These are phyloP conservation scores for Remorina albescens DNA, from an alignment of 2,797 vertebrate genomes.

Conservation along the genomic window DNA sequence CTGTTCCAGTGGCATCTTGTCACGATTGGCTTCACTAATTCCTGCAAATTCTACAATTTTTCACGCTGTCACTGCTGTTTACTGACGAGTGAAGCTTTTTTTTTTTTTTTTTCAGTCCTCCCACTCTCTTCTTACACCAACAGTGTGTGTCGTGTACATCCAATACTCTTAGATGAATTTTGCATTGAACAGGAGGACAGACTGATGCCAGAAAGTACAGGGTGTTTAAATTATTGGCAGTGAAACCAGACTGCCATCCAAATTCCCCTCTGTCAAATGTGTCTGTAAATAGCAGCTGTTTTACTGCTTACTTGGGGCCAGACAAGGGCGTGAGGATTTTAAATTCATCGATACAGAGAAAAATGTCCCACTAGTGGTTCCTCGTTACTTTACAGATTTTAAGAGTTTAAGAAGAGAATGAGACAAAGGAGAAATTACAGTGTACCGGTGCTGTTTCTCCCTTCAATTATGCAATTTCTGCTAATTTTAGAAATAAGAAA, in stretches of 20 bases:
- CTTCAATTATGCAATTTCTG: slow-evolving; percentile 1
- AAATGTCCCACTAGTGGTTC: background rate
- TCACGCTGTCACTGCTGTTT: slow-evolving; percentile 40
- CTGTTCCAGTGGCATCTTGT: slow-evolving; percentile 11
- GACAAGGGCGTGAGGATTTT: background rate
- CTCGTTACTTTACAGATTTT: background rate
- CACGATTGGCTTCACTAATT: slow-evolving; percentile 30
- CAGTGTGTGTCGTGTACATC: slow-evolving; percentile 39
- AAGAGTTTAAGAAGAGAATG: too few relatives aligned
- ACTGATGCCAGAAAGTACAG: slow-evolving; percentile 21
- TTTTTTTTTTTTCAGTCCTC: slow-evolving; percentile 44
- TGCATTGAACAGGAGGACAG: slow-evolving; percentile 33
- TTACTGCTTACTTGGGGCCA: slow-evolving; percentile 16
- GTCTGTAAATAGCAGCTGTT: slow-evolving; percentile 41
- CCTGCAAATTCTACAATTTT: slow-evolving; percentile 37
- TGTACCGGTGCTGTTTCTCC: background rate
- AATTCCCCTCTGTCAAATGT: slow-evolving; percentile 24
- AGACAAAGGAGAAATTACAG: background rate
- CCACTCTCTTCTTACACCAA: slow-evolving; percentile 37
- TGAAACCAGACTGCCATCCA: slow-evolving; percentile 35
- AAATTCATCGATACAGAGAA: background rate
- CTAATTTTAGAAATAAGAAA: background rate
- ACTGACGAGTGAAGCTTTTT: slow-evolving; percentile 14
- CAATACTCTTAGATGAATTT: slow-evolving; percentile 25
- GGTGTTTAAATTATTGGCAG: slow-evolving; percentile 12